Conservation (phyloP, 2,888 invertebrate species). For the Drosophila suboccidentalis region DNA sequence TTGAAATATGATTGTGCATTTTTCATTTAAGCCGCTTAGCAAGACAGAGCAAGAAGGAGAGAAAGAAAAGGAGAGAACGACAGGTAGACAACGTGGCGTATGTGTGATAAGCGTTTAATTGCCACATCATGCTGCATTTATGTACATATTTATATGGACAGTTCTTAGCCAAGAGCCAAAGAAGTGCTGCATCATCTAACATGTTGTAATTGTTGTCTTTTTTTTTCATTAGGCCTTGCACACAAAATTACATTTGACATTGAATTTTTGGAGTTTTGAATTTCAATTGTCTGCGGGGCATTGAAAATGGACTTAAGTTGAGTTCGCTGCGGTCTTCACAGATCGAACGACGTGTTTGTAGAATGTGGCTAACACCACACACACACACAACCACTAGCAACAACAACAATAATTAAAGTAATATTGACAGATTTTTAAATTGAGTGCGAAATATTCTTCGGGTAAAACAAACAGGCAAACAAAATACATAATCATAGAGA, state of each 20-base stretch:
- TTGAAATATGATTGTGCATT: conserved; percentile 26
- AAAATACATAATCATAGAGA: conserved; percentile 14
- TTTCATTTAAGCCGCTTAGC: conserved; percentile 52
- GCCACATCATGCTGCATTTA: conserved; percentile 58
- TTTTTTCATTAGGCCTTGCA: conserved; percentile 37
- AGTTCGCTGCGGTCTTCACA: conserved; percentile 33
- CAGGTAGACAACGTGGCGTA: conserved; percentile 43
- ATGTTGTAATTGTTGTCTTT: conserved; percentile 59
- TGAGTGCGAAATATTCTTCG: conserved; percentile 72
- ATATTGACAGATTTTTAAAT: conserved; percentile 69
- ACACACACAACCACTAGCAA: conserved; percentile 14
- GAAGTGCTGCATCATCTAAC: conserved; percentile 53
- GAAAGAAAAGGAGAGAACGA: no score
- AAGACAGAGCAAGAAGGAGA: conserved; percentile 11
- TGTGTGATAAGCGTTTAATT: conserved; percentile 67
- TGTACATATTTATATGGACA: not conserved
- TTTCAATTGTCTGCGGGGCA: conserved; percentile 53
- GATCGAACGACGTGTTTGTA: conserved; percentile 55
- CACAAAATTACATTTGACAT: conserved; percentile 58
- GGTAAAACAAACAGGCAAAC: conserved; percentile 41
- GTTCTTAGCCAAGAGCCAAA: conserved; percentile 19
- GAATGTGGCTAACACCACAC: conserved; percentile 50
- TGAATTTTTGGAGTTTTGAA: conserved; percentile 35
- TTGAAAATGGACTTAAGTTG: conserved; percentile 53
- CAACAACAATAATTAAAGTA: conserved; percentile 22